Conservation (phyloP, 2,888 invertebrate genomes). For the Lepetodrilus schrolli region DNA sequence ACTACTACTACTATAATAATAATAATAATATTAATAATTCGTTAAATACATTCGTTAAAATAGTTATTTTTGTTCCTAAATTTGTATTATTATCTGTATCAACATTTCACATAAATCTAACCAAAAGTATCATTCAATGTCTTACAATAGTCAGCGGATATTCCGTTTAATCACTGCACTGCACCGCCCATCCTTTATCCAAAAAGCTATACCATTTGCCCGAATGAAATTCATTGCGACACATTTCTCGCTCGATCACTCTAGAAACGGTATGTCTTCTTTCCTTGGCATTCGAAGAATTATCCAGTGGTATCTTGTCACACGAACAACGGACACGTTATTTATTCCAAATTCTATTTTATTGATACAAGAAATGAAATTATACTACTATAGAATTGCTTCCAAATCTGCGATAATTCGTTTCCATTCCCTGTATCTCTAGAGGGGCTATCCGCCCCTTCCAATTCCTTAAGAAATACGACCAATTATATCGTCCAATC, state of each 20-base stretch:
- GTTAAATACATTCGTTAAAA: no score
- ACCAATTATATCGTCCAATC: constrained; percentile 24
- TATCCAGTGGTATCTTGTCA: constrained; percentile 6
- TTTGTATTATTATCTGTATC: no score
- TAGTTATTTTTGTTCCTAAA: no score
- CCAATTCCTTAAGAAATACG: constrained; percentile 20
- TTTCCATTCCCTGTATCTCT: not conserved
- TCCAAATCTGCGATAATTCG: constrained; percentile 27
- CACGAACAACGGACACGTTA: constrained; percentile 11
- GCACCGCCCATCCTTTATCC: no score
- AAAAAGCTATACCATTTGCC: no score
- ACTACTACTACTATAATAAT: no score
- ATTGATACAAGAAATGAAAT: constrained; percentile 26
- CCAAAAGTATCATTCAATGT: no score
- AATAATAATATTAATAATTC: no score
- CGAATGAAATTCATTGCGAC: no score
- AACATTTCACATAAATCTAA: no score
- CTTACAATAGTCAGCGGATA: no score
- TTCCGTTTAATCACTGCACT: no score
- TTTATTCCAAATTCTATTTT: constrained; percentile 25
- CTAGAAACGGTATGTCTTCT: not conserved
- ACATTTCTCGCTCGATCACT: constrained; percentile 2
- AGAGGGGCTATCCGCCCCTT: constrained; percentile 15
- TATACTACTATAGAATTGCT: constrained; percentile 26
- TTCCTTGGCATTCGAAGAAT: constrained; percentile 11